A percentile compares a stretch with the other conserved stretches of the same genome.
phyloP scores from a whole-genome alignment of 2,113 vertebrate genomes.

The Antennarius striatus region DNA sequence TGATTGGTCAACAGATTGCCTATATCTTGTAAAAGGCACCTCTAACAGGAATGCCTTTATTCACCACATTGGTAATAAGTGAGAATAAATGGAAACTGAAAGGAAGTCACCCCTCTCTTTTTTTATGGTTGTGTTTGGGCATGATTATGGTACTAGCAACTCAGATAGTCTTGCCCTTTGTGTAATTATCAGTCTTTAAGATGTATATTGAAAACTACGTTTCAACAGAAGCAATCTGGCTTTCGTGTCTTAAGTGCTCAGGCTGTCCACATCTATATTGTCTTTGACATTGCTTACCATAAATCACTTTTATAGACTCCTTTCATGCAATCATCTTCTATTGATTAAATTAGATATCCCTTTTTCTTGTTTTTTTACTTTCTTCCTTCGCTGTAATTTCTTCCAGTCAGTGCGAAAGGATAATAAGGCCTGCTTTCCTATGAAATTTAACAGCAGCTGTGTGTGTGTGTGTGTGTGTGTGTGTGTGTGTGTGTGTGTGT shows the following conservation, averaged over 20 bases:
- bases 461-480: conserved; percentile 10
- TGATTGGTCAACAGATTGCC: conserved; percentile 71
- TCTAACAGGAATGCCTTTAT: conserved; percentile 61
- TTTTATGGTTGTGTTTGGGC: neutral
- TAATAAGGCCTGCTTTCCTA: neutral
- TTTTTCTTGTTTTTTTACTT: neutral
- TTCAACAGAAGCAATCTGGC: neutral
- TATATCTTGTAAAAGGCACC: conserved; percentile 61
- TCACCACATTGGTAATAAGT: conserved; percentile 47
- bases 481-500: conserved; percentile 6
- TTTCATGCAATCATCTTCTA: conserved; percentile 39
- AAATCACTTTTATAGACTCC: conserved; percentile 31
- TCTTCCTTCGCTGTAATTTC: neutral
- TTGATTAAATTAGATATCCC: conserved; percentile 22
- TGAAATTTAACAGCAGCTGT: conserved; percentile 6
- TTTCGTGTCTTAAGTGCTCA: neutral
- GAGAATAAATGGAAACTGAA: conserved; percentile 15
- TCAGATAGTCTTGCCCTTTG: neutral
- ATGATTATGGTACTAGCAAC: neutral
- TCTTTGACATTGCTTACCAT: conserved; percentile 18
- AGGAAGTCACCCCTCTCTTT: neutral
- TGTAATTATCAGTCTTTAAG: conserved; percentile 2
- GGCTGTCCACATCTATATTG: conserved; percentile 5
- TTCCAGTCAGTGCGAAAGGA: neutral
- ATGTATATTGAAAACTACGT: conserved; percentile 8